phyloP scores from a whole-genome alignment of 2,888 invertebrate species.

The Rotaria macrura region DNA sequence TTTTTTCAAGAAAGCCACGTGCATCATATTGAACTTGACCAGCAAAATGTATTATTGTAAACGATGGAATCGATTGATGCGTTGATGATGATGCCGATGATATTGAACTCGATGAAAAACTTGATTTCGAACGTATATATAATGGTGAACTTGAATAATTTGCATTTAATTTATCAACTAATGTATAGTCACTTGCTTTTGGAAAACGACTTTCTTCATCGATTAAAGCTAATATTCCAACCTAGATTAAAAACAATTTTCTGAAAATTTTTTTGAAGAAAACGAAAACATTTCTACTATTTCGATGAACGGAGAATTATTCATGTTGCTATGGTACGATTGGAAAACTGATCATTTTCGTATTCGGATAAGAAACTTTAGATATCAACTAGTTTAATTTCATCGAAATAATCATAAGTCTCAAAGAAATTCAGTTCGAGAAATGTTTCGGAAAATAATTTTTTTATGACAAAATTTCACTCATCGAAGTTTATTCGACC shows the following conservation, averaged over 20 bases:
- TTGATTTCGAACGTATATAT: slow-evolving; percentile 18
- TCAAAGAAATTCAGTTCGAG: no score
- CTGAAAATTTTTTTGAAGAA: no score
- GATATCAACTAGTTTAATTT: no score
- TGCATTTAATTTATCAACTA: slow-evolving; percentile 57
- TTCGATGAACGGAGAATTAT: no score
- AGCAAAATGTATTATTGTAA: slow-evolving; percentile 77
- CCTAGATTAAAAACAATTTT: background rate
- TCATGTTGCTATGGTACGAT: no score
- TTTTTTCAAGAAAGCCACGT: slow-evolving; percentile 72
- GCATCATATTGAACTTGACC: slow-evolving; percentile 71
- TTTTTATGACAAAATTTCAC: no score
- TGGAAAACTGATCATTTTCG: no score
- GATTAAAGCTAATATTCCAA: slow-evolving; percentile 68
- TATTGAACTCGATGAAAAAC: background rate
- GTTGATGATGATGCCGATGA: background rate
- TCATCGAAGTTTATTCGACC: no score
- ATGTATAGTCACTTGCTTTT: slow-evolving; percentile 61
- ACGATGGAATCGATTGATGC: slow-evolving; percentile 49
- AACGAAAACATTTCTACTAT: no score
- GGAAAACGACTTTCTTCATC: slow-evolving; percentile 78
- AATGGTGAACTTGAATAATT: background rate
- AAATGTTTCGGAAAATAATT: no score
- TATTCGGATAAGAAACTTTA: no score
- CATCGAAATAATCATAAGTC: no score